Evolutionary conservation across 2,797 vertebrate species (phyloP), one percentile per base, ranked within the genome.

Genomic region (Alca torda): DNA sequence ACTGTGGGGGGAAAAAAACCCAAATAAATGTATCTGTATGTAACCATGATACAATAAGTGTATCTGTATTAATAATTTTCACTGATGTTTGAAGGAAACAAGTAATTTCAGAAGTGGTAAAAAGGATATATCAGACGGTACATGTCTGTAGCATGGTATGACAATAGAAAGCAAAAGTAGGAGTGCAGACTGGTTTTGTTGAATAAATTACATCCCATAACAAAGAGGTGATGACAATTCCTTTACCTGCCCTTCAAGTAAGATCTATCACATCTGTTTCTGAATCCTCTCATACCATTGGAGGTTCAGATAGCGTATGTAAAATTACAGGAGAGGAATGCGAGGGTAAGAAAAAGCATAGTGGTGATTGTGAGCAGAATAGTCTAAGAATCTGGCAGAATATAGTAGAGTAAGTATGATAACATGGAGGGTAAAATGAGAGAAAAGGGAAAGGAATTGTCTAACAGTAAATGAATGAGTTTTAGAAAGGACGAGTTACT

Each of bases 1-100:
- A 23, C 18, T 43, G 12, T 6, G 18, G 28, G n/a, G 12, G 17
- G 16, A 17, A 4, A 10, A 11, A 23, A 5, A 0, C 4, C 3
- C 5, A 45, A 31, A 41, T 61, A 80, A 80, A n/a, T 63, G 6
- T 63, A 33, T 37, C 33, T 82, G 19, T 72, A 6, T 39, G 39
- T 39, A 39, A 11, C 39, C 11, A 39, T 39, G 39, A 39, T 39
- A 39, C 39, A 31, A 41, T 61, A 80, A 80, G 31, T 63, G 6
- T 63, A 33, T 37, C 33, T 82, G 23, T 72, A 6, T 39, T 39
- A 39, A 39, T 39, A 57, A 68, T 70, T 80, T 77, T 31, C 41
- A 51, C 37, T 61, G 53, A 20, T 61, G 19, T 80, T 87, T 68
- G 68, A 84, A 85, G 21, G 61, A 89, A 92, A 39, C 3, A 6